Conservation (phyloP, 2,888 invertebrate species). For the Eristalis intricaria region DNA sequence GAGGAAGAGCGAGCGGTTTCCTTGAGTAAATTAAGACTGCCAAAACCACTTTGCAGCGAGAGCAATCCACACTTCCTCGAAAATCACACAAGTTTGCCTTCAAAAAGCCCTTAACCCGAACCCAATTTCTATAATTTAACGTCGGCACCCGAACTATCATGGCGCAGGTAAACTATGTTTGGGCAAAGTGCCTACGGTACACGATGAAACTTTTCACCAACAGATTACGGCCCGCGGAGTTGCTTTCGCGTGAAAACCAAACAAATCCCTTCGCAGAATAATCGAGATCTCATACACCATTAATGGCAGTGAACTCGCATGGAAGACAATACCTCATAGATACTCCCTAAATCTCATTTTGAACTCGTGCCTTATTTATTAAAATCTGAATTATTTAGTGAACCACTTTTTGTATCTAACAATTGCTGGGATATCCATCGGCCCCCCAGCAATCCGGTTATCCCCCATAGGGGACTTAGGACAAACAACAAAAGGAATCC, state of each 20-base stretch:
- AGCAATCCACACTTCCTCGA: background rate
- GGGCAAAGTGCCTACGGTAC: background rate
- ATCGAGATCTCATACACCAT: slow-evolving; percentile 28
- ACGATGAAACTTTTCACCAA: background rate
- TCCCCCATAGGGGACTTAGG: background rate
- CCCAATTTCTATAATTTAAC: background rate
- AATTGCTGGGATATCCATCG: slow-evolving; percentile 18
- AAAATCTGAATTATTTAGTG: slow-evolving; percentile 45
- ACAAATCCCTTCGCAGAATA: slow-evolving; percentile 12
- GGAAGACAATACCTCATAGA: slow-evolving; percentile 10
- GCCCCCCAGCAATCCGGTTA: slow-evolving; percentile 2
- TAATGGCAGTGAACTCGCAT: background rate
- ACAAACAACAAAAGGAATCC: slow-evolving; percentile 9
- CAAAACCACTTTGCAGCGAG: background rate
- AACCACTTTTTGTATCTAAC: slow-evolving; percentile 11
- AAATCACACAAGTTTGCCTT: background rate
- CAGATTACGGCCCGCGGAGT: background rate
- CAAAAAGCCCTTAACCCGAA: background rate
- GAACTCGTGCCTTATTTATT: slow-evolving; percentile 49
- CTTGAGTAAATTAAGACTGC: too few relatives aligned
- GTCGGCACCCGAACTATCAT: background rate
- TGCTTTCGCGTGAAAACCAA: background rate
- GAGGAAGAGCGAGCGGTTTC: too few relatives aligned
- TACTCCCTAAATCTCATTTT: slow-evolving; percentile 18
- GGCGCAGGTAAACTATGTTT: background rate